Conservation (phyloP, 2,113 vertebrate genomes). For the Brachyhypopomus gauderio region DNA sequence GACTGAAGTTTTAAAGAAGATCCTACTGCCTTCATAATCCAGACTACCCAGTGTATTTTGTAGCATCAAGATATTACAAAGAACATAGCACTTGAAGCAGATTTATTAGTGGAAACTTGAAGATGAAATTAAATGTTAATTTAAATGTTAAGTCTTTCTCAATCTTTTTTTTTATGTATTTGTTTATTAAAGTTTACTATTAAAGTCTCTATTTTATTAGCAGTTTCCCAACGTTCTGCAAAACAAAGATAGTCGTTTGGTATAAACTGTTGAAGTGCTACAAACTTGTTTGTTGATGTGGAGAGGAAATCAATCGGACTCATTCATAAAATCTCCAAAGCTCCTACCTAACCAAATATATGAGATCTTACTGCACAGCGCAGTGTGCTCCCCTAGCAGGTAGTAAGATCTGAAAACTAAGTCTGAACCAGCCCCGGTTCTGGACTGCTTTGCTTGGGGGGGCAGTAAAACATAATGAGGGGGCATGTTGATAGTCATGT, state of each 20-base stretch:
- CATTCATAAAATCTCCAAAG: too few relatives aligned
- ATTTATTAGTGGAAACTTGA: conserved; percentile 17
- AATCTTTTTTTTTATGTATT: neutral
- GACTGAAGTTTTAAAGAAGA: conserved; percentile 61
- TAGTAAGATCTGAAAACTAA: too few relatives aligned
- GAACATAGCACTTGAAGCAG: neutral
- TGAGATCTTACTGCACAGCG: too few relatives aligned
- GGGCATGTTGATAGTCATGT: too few relatives aligned
- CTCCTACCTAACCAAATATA: too few relatives aligned
- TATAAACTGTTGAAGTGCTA: too few relatives aligned
- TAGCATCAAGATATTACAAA: neutral
- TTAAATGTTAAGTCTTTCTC: neutral
- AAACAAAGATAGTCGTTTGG: neutral
- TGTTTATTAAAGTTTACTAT: neutral
- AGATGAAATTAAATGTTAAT: neutral
- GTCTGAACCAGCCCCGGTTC: too few relatives aligned
- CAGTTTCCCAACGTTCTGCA: neutral
- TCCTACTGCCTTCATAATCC: neutral
- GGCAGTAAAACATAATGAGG: too few relatives aligned
- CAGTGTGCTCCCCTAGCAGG: too few relatives aligned
- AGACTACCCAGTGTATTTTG: neutral
- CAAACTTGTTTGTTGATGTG: too few relatives aligned
- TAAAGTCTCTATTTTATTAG: neutral
- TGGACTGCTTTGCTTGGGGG: too few relatives aligned
- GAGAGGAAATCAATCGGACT: too few relatives aligned